Percentiles rank a stretch among this genome's conserved stretches.
Evolutionary conservation across 2,888 invertebrate genomes (phyloP).

Genomic region (Leptinotarsa tumamoca): DNA sequence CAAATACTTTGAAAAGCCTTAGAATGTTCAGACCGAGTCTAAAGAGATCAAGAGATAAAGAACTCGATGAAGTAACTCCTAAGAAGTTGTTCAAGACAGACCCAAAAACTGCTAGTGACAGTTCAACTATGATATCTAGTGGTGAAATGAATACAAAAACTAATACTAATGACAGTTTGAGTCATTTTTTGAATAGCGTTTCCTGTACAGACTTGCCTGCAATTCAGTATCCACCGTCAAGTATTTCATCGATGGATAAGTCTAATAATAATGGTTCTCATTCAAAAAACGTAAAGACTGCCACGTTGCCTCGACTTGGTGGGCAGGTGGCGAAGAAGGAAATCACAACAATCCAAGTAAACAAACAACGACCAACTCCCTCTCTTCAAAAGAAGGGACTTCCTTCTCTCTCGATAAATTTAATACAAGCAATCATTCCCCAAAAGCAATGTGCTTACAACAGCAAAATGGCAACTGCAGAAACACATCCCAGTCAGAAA

Average conservation of each 20-base stretch:
- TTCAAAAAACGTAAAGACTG: conserved; percentile 60
- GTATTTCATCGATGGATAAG: conserved; percentile 19
- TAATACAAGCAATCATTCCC: conserved; percentile 20
- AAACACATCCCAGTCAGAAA: conserved; percentile 37
- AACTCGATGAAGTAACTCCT: conserved; percentile 32
- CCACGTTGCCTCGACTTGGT: conserved; percentile 59
- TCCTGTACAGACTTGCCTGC: conserved; percentile 17
- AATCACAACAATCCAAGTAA: conserved; percentile 51
- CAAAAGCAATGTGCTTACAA: conserved; percentile 16
- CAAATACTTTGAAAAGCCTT: conserved; percentile 69
- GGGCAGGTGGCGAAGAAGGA: conserved; percentile 56
- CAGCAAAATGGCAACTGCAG: conserved; percentile 36
- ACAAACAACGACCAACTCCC: conserved; percentile 35
- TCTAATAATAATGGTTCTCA: conserved; percentile 34
- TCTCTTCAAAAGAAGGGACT: conserved; percentile 31
- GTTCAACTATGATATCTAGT: conserved; percentile 14
- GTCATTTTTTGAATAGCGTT: conserved; percentile 37
- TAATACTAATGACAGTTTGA: conserved; percentile 29
- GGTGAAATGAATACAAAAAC: conserved; percentile 14
- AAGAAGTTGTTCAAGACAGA: conserved; percentile 43
- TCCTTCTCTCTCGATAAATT: conserved; percentile 31
- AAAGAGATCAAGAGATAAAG: conserved; percentile 54
- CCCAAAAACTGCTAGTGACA: conserved; percentile 23
- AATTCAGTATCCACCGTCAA: conserved; percentile 29
- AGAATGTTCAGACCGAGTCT: conserved; percentile 68